These are phyloP conservation scores for Python bivittatus DNA, from an alignment of 2,113 vertebrate genomes.

Conservation along the genomic window DNA sequence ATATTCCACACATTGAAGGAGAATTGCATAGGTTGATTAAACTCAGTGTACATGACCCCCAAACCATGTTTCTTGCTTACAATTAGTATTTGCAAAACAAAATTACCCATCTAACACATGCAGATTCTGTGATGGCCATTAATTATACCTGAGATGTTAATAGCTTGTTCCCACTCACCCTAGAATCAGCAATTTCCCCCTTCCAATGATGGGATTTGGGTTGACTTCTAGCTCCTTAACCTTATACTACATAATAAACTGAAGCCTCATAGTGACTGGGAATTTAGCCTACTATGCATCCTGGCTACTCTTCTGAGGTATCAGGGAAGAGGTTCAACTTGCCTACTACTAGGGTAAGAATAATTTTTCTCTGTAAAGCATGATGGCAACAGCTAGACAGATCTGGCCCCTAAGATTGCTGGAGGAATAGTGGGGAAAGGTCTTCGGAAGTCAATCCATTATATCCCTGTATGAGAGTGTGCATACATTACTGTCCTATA, in stretches of 20 bases:
- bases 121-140: background rate
- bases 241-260: background rate
- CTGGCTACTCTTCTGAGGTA: background rate
- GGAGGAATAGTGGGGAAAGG: background rate
- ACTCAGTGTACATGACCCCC: background rate
- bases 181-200: background rate
- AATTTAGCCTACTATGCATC: background rate
- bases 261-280: background rate
- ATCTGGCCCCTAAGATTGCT: background rate
- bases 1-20: background rate
- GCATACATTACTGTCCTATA: background rate
- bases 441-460: background rate
- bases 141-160: background rate
- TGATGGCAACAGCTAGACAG: background rate
- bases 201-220: background rate
- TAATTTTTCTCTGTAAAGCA: background rate
- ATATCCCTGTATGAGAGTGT: background rate
- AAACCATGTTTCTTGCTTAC: background rate
- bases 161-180: background rate
- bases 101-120: background rate
- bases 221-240: background rate
- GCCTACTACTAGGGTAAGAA: background rate
- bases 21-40: background rate
- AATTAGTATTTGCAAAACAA: background rate
- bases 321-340: background rate